A percentile compares a stretch with the other conserved stretches of the same genome.
phyloP scores from a whole-genome alignment of 35 echinoderm and acorn worm species.

The Patiria miniata region DNA sequence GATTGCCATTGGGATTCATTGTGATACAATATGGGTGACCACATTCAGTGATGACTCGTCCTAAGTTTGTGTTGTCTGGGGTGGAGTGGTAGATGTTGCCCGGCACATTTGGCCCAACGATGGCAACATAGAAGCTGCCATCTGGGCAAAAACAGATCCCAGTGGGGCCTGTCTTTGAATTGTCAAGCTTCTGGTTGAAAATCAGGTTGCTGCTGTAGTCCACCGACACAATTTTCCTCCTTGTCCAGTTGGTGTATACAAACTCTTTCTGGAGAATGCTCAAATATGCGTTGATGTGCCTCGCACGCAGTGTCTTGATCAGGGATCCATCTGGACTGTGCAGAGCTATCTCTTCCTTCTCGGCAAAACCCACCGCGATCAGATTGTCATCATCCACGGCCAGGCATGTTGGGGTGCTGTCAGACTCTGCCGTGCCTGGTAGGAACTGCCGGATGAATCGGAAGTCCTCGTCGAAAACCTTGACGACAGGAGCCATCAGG shows the following conservation, averaged over 20 bases:
- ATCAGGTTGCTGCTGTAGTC: no score
- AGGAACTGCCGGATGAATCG: constrained; percentile 12
- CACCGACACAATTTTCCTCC: no score
- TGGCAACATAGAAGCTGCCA: no score
- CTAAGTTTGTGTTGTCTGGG: no score
- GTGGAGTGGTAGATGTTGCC: no score
- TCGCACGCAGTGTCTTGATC: not conserved
- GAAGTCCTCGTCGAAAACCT: not conserved
- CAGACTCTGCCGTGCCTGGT: not conserved
- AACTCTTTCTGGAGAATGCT: not conserved
- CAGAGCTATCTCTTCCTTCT: constrained; percentile 6
- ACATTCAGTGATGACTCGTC: no score
- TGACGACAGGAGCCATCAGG: not conserved
- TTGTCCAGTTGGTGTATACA: constrained; percentile 8
- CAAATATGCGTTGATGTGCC: not conserved
- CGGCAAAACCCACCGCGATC: constrained; percentile 22
- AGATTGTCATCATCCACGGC: constrained; percentile 30
- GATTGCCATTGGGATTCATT: no score
- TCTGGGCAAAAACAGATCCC: no score
- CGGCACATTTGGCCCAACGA: no score
- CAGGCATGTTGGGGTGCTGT: not conserved
- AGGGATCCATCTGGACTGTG: constrained; percentile 30
- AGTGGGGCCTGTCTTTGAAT: no score
- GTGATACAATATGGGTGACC: no score
- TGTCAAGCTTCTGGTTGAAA: no score